Evolutionary conservation across 2,797 vertebrate genomes (phyloP), one percentile per base, ranked within the genome.

Genomic region (Carapus acus): DNA sequence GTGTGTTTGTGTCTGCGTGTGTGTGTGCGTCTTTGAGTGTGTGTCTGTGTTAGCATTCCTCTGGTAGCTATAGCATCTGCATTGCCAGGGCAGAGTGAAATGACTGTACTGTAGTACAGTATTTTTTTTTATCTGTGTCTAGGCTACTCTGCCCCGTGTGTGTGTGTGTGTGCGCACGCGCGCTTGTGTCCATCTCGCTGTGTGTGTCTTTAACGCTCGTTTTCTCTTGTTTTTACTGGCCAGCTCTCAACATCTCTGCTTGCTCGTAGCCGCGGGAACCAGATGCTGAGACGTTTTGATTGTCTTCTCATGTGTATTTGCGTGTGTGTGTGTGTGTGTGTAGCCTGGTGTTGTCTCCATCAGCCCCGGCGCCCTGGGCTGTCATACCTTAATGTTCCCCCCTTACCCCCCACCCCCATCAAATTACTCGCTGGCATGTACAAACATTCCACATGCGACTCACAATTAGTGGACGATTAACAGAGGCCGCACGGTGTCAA

Each of bases 391-490:
- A 41, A 80, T 84, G 43, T 68, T 63, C 72, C 76, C 45, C 40
- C 44, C 56, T 71, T 81, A 72, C n/a, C n/a, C n/a, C n/a, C n/a
- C n/a, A n/a, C n/a, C n/a, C n/a, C n/a, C n/a, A 86, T 82, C 50
- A 41, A 66, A 85, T 88, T 84, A 75, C 71, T 71, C 60, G 69
- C 69, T 60, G 62, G 66, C 70, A 77, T 86, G 85, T 86, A 70
- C 39, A n/a, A 71, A 86, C 83, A 83, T 49, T 58, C 56, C 67
- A 34, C 73, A 75, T 67, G 56, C 75, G 73, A 79, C 71, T 72
- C 69, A 52, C 62, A 72, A 81, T 83, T 87, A 85, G 78, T 61
- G 36, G 43, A 51, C 60, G 59, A 85, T 87, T 86, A 86, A 51
- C 69, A 64, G 43, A 69, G 73, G 74, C 70, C 69, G 69, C 39